Conservation (phyloP, 2,888 invertebrate genomes). For the Oligia fasciuncula region DNA sequence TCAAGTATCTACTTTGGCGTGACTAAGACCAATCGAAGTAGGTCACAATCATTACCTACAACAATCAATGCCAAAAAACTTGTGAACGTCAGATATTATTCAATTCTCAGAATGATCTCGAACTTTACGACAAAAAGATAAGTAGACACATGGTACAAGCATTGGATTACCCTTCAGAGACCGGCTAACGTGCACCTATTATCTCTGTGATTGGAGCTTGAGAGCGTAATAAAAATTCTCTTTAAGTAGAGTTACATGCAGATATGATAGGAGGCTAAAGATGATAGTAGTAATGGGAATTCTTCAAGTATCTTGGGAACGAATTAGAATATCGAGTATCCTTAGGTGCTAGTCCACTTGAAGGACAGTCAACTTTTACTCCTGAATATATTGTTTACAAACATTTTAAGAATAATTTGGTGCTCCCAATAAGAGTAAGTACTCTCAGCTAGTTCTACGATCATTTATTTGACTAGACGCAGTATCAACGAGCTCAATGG, state of each 20-base stretch:
- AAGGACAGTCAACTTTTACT: not conserved
- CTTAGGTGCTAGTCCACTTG: not conserved
- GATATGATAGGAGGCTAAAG: conserved; percentile 55
- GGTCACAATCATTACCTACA: conserved; percentile 82
- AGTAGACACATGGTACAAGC: conserved; percentile 79
- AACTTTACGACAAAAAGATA: conserved; percentile 71
- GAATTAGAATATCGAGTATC: conserved; percentile 13
- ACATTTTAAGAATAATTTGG: conserved; percentile 32
- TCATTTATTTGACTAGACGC: conserved; percentile 73
- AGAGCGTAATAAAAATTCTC: conserved; percentile 84
- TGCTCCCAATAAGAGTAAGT: conserved; percentile 33
- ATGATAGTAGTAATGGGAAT: conserved; percentile 61
- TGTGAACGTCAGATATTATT: conserved; percentile 65
- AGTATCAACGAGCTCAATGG: conserved; percentile 84
- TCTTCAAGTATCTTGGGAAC: conserved; percentile 70
- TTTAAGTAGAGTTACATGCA: conserved; percentile 65
- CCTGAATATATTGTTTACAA: not conserved
- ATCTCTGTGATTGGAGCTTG: conserved; percentile 85
- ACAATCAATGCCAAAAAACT: conserved; percentile 83
- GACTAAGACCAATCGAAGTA: conserved; percentile 76
- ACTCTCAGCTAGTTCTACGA: conserved; percentile 44
- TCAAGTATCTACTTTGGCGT: conserved; percentile 60
- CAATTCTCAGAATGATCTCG: conserved; percentile 64
- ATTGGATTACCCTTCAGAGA: conserved; percentile 81
- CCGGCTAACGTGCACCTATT: conserved; percentile 79